Evolutionary conservation across 2,888 invertebrate genomes (phyloP), one percentile per base, ranked within the genome.

Genomic region (Philonicus albiceps): DNA sequence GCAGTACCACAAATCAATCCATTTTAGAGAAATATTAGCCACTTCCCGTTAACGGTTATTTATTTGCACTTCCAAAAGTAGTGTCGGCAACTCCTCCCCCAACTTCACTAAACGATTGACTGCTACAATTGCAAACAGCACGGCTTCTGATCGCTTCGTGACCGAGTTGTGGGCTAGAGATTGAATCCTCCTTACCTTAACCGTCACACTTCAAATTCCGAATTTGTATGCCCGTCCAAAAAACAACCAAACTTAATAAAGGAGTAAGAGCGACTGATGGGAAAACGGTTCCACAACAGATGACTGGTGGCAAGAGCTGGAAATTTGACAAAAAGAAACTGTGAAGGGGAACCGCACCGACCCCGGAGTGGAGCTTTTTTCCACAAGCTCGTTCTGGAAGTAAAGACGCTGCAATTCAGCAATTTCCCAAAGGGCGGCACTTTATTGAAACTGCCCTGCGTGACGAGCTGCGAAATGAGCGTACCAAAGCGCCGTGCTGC

Each of bases 211-310:
- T 64, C 30, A 43, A 37, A 49, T 49, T 78, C 49, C 78, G 78
- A 78, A 27, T 78, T 78, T 49, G 19, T 27, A 22, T 22, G 11
- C 30, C 49, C 43, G 27, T 27, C 49, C 78, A 49, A 78, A 49
- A 78, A 78, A 49, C 78, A 78, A 78, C 84, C 86, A 76, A 84
- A 84, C 76, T 55, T 76, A 55, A 76, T 75, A 84, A 83, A 73
- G 78, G 86, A 86, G 86, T 78, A 84, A 49, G 76, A 76, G 86
- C 84, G 76, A 86, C 86, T 86, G 78, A 86, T 49, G 49, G 22
- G 49, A 37, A 78, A 74, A 27, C 16, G 13, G 31, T 34, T 74
- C 31, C 31, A 74, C 74, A 31, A 53, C 80, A 55, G 81, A 64
- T 83, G 81, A 49, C 78, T 49, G 27, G 27, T 78, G 22, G 78